Conservation (phyloP, 2,113 vertebrate species). For the Heterotis niloticus region DNA sequence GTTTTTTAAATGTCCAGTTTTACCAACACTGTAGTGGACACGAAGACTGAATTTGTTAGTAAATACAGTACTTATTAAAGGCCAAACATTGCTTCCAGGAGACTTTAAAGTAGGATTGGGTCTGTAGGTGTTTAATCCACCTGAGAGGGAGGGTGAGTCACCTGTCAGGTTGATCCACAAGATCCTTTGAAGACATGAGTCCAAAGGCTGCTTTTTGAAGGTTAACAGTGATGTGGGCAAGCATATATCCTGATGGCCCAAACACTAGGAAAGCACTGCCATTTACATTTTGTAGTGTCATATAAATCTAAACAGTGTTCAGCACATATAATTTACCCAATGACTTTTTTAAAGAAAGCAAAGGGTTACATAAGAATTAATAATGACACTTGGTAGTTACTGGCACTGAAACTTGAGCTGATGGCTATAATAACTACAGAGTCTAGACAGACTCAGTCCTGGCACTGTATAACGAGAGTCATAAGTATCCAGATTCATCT, state of each 20-base stretch:
- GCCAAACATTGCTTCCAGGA: too few relatives aligned
- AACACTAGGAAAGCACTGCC: not conserved
- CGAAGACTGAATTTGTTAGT: too few relatives aligned
- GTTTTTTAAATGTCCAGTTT: too few relatives aligned
- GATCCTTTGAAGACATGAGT: not conserved
- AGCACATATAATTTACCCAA: not conserved
- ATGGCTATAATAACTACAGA: conserved; percentile 10
- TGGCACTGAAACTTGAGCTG: not conserved
- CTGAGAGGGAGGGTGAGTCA: too few relatives aligned
- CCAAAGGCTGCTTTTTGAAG: not conserved
- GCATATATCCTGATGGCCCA: not conserved
- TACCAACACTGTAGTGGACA: too few relatives aligned
- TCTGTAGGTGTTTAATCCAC: too few relatives aligned
- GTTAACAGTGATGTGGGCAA: not conserved
- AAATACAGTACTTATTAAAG: too few relatives aligned
- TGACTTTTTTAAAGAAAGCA: not conserved
- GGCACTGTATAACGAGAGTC: not conserved
- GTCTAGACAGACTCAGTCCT: too few relatives aligned
- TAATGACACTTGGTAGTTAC: conserved; percentile 10
- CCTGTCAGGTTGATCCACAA: too few relatives aligned
- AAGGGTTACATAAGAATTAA: not conserved
- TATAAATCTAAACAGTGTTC: not conserved
- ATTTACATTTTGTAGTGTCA: not conserved
- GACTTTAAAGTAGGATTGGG: too few relatives aligned
- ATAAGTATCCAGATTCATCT: not conserved